phyloP scores from a whole-genome alignment of 2,888 invertebrate genomes.

The Pyrochroa serraticornis region DNA sequence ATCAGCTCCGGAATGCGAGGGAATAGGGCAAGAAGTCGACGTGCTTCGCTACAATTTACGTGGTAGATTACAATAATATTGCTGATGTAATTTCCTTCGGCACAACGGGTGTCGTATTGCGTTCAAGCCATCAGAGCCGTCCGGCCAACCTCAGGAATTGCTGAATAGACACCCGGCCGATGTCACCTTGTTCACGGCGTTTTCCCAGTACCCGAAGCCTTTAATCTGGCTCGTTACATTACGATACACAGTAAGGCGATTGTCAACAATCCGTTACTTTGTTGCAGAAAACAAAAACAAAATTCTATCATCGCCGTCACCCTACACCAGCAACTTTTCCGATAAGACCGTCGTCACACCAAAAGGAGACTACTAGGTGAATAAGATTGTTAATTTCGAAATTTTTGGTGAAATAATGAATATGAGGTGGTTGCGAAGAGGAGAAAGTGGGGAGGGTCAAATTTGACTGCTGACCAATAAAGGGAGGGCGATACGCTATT shows the following conservation, averaged over 20 bases:
- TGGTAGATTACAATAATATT: constrained; percentile 45
- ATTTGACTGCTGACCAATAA: constrained; percentile 53
- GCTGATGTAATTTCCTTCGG: constrained; percentile 55
- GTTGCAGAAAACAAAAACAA: constrained; percentile 7
- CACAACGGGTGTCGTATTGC: constrained; percentile 38
- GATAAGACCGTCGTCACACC: too few species aligned
- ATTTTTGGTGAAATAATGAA: constrained; percentile 42
- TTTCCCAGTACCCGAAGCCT: constrained; percentile 15
- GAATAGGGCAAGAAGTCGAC: too few species aligned
- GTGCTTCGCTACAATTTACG: neutral
- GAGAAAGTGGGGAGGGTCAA: constrained; percentile 49
- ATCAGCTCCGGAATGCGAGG: too few species aligned
- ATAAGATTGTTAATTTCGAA: constrained; percentile 3
- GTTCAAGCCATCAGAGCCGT: constrained; percentile 37
- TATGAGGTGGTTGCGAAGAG: constrained; percentile 45
- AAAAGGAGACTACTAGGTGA: too few species aligned
- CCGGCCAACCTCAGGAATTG: constrained; percentile 31
- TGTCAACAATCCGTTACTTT: constrained; percentile 5
- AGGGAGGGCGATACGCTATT: constrained; percentile 52
- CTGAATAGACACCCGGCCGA: constrained; percentile 40
- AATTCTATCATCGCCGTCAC: neutral
- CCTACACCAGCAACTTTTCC: too few species aligned
- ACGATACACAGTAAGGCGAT: neutral
- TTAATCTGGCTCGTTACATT: constrained; percentile 2
- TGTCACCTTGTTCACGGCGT: constrained; percentile 39